Evolutionary conservation across 2,113 vertebrate genomes (phyloP).

Genomic region (Corynorhinus townsendii): DNA sequence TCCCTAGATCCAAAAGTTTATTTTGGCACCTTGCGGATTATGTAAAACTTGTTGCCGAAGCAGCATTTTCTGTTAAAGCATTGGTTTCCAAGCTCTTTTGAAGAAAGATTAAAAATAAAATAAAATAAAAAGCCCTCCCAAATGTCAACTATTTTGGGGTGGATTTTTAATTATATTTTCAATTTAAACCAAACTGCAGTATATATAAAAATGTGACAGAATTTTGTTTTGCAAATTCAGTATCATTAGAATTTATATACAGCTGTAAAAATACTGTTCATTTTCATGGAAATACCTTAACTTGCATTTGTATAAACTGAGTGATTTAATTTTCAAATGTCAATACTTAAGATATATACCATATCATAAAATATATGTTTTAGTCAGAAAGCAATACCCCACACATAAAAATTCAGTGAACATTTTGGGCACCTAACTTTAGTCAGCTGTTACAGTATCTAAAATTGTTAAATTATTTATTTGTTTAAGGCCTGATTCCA

Average conservation of each 20-base stretch:
- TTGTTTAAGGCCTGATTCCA: not conserved
- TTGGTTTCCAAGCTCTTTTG: constrained; percentile 24
- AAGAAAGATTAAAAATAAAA: constrained; percentile 5
- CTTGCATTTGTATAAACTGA: not conserved
- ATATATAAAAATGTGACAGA: constrained; percentile 26
- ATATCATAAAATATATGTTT: constrained; percentile 7
- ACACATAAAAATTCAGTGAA: not conserved
- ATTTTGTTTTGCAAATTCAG: constrained; percentile 49
- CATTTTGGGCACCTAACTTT: not conserved
- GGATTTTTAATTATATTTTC: constrained; percentile 39
- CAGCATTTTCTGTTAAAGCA: constrained; percentile 34
- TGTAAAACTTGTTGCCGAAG: constrained; percentile 38
- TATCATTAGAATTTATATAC: constrained; percentile 14
- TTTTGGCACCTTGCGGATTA: constrained; percentile 38
- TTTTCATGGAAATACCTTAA: constrained; percentile 3
- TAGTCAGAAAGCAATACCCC: not conserved
- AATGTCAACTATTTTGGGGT: constrained; percentile 43
- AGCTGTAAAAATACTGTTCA: constrained; percentile 2
- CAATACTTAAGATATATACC: constrained; percentile 12
- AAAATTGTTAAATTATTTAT: not conserved
- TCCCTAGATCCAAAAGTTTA: constrained; percentile 40
- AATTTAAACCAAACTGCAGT: constrained; percentile 13
- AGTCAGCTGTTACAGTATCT: not conserved
- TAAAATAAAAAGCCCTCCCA: constrained; percentile 38
- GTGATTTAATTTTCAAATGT: constrained; percentile 40